Base-by-base conservation (phyloP, 2,888 invertebrate genomes). In the Tenthredo notha region DNA sequence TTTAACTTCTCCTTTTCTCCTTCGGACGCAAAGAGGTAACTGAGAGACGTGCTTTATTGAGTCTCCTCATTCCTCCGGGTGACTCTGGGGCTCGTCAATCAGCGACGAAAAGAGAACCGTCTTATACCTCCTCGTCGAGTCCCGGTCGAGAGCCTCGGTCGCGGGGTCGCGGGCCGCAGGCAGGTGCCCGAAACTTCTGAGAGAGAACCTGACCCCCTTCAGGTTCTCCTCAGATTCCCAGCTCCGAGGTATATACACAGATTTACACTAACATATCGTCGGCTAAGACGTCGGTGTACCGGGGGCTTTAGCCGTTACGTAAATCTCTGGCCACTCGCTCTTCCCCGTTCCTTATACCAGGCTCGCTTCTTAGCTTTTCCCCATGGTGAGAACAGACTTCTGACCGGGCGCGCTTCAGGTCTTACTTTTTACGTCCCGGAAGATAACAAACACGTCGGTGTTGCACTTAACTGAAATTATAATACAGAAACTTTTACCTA, bases 11-110 rank as follows among this genome's bases (percentile, higher is more conserved):
- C 4, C 33, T 15, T 50, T 33, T 25, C 29, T n/a, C n/a, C 10
- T 54, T 77, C 54, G 54, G n/a, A 54, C 54, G 54, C 18, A 74
- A 1, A n/a, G 2, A 40, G 40, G 33, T 15, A 74, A 33, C 37
- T 10, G 80, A 80, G 61, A 77, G 91, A 91, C 91, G 92, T 92
- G 92, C 91, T 92, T 92, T 92, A 92, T 91, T 91, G 90, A 70
- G 70, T 83, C 80, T 61, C 80, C 91, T 87, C 85, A 87, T 88
- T 89, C 89, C 88, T 88, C 88, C 87, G 87, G 67, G 89, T 90
- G 91, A 91, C 91, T 91, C 88, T 84, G 88, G 86, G 86, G 90
- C 92, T 92, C 92, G 92, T 92, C 93, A 93, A 92, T 92, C 92
- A 92, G 91, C 90, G 80, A 74, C 10, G 80, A 12, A 67, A 47